Conservation (phyloP, 2,797 vertebrate species). For the Spinibarbus caldwelli region DNA sequence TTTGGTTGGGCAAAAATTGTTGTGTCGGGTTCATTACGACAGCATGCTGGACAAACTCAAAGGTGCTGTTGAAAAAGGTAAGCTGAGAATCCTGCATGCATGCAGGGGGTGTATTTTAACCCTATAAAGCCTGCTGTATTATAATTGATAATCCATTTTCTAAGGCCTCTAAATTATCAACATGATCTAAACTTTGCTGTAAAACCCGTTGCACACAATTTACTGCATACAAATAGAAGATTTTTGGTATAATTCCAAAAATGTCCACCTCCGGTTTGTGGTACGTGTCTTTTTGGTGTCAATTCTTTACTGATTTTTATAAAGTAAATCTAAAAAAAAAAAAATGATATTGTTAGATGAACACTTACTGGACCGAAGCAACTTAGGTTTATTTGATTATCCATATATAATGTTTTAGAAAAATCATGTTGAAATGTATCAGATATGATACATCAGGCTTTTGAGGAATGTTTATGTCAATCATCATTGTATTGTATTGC, state of each 20-base stretch:
- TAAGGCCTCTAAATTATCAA: no score
- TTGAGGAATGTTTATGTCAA: neutral
- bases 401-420: no score
- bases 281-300: neutral
- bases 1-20: conserved; percentile 92
- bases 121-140: no score
- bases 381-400: neutral
- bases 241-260: neutral
- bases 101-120: no score
- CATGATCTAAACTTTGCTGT: no score
- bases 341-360: neutral
- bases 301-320: neutral
- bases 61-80: conserved; percentile 92
- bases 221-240: neutral
- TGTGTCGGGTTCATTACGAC: conserved; percentile 93
- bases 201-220: no score
- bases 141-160: no score
- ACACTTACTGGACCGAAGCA: neutral
- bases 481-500: neutral
- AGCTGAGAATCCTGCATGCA: neutral
- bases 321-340: neutral
- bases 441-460: no score
- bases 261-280: neutral
- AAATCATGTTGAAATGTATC: neutral
- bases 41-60: conserved; percentile 96